Evolutionary conservation across 2,113 vertebrate species (phyloP), one percentile per base, ranked within the genome.

Genomic region (Hoplias malabaricus): DNA sequence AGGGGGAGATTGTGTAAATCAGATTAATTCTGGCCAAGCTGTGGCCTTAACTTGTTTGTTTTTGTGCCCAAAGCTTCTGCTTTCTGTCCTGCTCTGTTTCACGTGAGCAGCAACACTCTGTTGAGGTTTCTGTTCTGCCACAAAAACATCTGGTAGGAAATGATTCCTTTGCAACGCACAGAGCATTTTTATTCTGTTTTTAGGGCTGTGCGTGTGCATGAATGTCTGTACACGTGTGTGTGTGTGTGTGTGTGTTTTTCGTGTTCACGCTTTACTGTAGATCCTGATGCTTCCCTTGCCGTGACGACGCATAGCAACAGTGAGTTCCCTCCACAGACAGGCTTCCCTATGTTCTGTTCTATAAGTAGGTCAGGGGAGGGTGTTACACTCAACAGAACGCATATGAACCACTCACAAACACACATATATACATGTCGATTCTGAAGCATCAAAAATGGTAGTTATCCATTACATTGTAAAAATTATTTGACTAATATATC

Each of bases 101-200:
- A 42, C 38, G 38, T 42, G 38, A 42, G 38, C 38, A 42, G 38
- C 38, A 7, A 4, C 1, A n/a, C n/a, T n/a, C n/a, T n/a, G n/a
- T n/a, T n/a, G 42, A 5, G 43, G 43, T 19, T 48, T n/a, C 43
- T n/a, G 1, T 19, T 33, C 57, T 33, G 7, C 14, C 29, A 1
- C 19, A 53, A 14, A 16, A 59, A 57, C 83, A 75, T 69, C 81
- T 59, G 70, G 72, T 4, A 3, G 36, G 62, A 19, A 23, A 54
- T 36, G 31, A 34, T 8, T 8, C 7, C 40, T 12, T 53, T 69
- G 46, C 25, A 34, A 78, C 78, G 56, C 38, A 62, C 9, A 75
- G 72, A 80, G 79, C 77, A 70, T 46, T 25, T 48, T 16, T 12
- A 57, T 29, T 81, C 40, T 53, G 72, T 75, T 50, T 76, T 63